Conservation (phyloP, 2,888 invertebrate genomes). For the Emmelina monodactyla region DNA sequence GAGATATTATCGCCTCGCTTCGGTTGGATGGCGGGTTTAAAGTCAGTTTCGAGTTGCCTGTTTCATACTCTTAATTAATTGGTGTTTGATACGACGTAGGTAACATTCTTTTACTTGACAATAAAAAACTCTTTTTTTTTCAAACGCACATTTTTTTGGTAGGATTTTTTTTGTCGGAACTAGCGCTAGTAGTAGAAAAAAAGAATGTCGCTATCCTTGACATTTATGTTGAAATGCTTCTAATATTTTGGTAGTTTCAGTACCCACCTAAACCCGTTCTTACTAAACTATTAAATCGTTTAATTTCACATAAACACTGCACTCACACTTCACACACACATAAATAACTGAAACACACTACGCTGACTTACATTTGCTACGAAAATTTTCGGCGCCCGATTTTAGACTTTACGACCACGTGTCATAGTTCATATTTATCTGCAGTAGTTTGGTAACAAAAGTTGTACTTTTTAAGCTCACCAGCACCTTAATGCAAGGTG, state of each 20-base stretch:
- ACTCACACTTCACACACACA: constrained; percentile 38
- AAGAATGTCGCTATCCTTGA: constrained; percentile 10
- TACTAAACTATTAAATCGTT: constrained; percentile 56
- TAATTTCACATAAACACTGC: constrained; percentile 53
- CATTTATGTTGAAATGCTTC: constrained; percentile 22
- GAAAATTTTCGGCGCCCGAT: constrained; percentile 26
- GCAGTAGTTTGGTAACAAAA: neutral
- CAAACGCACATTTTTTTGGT: too few relatives aligned
- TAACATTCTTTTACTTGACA: too few relatives aligned
- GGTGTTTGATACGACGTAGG: too few relatives aligned
- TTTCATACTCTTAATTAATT: too few relatives aligned
- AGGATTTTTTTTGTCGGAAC: too few relatives aligned
- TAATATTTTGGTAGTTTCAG: constrained; percentile 28
- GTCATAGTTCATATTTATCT: constrained; percentile 5
- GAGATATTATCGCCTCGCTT: too few relatives aligned
- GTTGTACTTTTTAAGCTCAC: neutral
- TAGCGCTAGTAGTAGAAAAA: too few relatives aligned
- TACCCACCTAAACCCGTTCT: constrained; percentile 43
- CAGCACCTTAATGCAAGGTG: neutral
- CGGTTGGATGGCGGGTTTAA: too few relatives aligned
- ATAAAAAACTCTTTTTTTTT: too few relatives aligned
- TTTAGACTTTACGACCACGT: constrained; percentile 29
- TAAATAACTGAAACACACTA: constrained; percentile 35
- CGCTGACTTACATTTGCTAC: constrained; percentile 32
- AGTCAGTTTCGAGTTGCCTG: too few relatives aligned